Percentiles rank a stretch among this genome's conserved stretches.
Evolutionary conservation across 2,797 vertebrate species (phyloP).

Genomic region (Delichon dasypus): DNA sequence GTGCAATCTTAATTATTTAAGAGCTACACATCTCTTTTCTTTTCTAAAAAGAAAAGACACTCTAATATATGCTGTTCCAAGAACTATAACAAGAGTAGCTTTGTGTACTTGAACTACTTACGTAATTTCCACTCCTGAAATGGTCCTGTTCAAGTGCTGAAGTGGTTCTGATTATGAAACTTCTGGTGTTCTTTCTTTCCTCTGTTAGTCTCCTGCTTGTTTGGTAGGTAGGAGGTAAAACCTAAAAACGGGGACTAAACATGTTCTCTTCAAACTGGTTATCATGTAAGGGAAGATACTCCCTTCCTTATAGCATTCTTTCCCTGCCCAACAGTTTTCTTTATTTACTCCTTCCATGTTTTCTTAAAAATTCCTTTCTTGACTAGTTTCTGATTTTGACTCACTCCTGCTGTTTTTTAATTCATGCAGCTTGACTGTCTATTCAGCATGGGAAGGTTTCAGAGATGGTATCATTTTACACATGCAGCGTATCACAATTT

Average conservation of each 20-base stretch:
- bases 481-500: not conserved
- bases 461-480: not conserved
- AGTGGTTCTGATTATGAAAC: not conserved
- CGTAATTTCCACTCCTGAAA: not conserved
- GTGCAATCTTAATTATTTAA: slow-evolving; percentile 11
- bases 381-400: not conserved
- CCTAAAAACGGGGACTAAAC: not conserved
- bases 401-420: not conserved
- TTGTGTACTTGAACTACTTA: not conserved
- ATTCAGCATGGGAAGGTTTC: not conserved
- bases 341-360: not conserved
- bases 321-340: not conserved
- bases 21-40: not conserved
- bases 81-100: not conserved
- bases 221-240: not conserved
- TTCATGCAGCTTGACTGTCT: not conserved
- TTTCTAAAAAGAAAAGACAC: not conserved
- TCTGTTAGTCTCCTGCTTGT: not conserved
- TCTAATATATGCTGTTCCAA: not conserved
- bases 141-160: not conserved
- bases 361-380: not conserved
- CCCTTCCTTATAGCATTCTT: not conserved
- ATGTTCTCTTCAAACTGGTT: not conserved
- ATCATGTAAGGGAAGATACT: not conserved
- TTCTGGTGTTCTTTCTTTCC: not conserved